Evolutionary conservation across 2,888 invertebrate genomes (phyloP).

Genomic region (Darwinula stevensoni): DNA sequence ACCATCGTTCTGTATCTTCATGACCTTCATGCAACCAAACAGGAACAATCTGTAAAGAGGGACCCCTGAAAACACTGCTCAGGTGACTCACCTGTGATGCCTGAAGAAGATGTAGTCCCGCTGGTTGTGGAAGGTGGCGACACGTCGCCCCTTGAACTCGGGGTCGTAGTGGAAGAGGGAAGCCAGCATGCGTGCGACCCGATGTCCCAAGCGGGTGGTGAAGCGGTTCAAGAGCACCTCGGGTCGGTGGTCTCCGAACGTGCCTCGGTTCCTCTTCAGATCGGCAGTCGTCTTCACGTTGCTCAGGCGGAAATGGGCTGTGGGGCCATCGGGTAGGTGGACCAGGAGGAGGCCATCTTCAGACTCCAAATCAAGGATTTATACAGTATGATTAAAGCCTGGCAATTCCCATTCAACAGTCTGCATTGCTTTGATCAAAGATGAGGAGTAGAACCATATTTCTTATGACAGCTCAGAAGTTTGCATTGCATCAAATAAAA

Average conservation of each 20-base stretch:
- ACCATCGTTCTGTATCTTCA: no score
- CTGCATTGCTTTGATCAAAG: no score
- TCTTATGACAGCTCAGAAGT: no score
- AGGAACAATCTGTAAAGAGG: no score
- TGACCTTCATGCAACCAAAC: no score
- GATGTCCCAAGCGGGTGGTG: slow-evolving; percentile 65
- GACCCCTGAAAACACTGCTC: no score
- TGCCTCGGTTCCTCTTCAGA: slow-evolving; percentile 30
- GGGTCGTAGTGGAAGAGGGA: slow-evolving; percentile 86
- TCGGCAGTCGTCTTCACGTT: slow-evolving; percentile 71
- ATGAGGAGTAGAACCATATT: no score
- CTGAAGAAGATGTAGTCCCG: slow-evolving; percentile 95
- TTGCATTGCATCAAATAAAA: no score
- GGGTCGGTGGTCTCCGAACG: slow-evolving; percentile 60
- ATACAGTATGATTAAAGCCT: slow-evolving; percentile 1
- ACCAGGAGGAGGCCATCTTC: slow-evolving; percentile 61
- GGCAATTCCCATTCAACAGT: slow-evolving; percentile 3
- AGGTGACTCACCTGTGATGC: slow-evolving; percentile 43
- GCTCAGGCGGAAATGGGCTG: slow-evolving; percentile 77
- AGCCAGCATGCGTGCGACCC: slow-evolving; percentile 69
- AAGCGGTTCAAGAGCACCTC: slow-evolving; percentile 92
- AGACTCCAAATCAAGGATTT: slow-evolving; percentile 10
- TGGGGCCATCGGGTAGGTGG: slow-evolving; percentile 87
- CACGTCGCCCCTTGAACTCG: slow-evolving; percentile 69
- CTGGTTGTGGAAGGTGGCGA: slow-evolving; percentile 95